Conservation (phyloP, 2,113 vertebrate species). For the Pteropus alecto region DNA sequence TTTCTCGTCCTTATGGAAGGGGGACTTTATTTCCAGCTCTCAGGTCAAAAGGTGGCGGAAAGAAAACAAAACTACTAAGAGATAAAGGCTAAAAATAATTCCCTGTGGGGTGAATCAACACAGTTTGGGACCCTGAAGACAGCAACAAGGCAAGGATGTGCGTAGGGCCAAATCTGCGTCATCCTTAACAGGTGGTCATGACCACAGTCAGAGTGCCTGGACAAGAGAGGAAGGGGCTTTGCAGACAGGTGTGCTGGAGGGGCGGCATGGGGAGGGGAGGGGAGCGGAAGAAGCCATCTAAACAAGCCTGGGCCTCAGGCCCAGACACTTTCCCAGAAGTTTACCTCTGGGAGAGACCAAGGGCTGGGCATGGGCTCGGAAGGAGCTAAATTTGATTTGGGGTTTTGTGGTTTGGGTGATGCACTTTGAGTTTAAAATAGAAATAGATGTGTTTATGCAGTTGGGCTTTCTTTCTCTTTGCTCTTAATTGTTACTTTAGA, state of each 20-base stretch:
- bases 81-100: constrained; percentile 78
- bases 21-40: constrained; percentile 72
- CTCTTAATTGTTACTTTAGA: constrained; percentile 46
- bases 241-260: constrained; percentile 67
- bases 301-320: constrained; percentile 38
- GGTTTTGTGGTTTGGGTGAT: constrained; percentile 66
- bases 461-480: constrained; percentile 53
- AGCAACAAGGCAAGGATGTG: constrained; percentile 75
- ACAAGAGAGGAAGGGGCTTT: constrained; percentile 28
- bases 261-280: constrained; percentile 34
- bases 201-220: constrained; percentile 15
- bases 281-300: constrained; percentile 40
- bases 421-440: constrained; percentile 69
- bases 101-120: constrained; percentile 56
- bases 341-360: constrained; percentile 37
- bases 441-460: constrained; percentile 49
- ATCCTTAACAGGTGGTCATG: constrained; percentile 70
- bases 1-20: constrained; percentile 76
- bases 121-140: constrained; percentile 54
- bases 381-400: constrained; percentile 64
- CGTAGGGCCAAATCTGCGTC: constrained; percentile 72
- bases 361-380: constrained; percentile 9
- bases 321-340: constrained; percentile 67
- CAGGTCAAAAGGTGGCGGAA: constrained; percentile 71
- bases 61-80: constrained; percentile 70